Conservation (phyloP, 2,888 invertebrate genomes). For the Tetranychus truncatus region DNA sequence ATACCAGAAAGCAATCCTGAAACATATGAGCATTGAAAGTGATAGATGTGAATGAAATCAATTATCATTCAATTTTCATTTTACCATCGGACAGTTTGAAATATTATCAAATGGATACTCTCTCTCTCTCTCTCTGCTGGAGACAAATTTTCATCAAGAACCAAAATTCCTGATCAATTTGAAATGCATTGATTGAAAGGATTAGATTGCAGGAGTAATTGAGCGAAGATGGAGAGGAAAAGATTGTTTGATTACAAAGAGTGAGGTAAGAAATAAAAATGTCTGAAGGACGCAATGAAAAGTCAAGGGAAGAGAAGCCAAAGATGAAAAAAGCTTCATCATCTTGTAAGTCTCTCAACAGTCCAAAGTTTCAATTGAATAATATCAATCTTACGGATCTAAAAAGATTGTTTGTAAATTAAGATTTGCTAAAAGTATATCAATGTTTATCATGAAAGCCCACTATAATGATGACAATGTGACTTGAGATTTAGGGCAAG, state of each 20-base stretch:
- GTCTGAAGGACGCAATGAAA: not conserved
- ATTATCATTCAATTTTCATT: no score
- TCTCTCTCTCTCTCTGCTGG: no score
- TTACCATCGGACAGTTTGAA: no score
- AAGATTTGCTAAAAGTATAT: no score
- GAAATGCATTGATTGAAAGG: not conserved
- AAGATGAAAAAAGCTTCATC: not conserved
- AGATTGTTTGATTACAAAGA: not conserved
- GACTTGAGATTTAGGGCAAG: not conserved
- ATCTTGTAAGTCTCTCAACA: not conserved
- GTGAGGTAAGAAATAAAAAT: not conserved
- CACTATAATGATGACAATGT: not conserved
- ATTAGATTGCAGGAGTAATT: not conserved
- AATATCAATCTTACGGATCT: not conserved
- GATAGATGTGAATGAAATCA: no score
- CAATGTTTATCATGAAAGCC: not conserved
- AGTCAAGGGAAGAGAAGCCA: not conserved
- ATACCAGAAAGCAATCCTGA: no score
- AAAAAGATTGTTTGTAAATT: no score
- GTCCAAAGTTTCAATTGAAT: not conserved
- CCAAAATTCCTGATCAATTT: not conserved
- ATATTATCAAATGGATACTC: no score
- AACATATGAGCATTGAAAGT: no score
- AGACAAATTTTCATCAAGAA: not conserved
- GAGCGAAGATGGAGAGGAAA: not conserved